Conservation (phyloP, 2,888 invertebrate species). For the Thymelicus sylvestris region DNA sequence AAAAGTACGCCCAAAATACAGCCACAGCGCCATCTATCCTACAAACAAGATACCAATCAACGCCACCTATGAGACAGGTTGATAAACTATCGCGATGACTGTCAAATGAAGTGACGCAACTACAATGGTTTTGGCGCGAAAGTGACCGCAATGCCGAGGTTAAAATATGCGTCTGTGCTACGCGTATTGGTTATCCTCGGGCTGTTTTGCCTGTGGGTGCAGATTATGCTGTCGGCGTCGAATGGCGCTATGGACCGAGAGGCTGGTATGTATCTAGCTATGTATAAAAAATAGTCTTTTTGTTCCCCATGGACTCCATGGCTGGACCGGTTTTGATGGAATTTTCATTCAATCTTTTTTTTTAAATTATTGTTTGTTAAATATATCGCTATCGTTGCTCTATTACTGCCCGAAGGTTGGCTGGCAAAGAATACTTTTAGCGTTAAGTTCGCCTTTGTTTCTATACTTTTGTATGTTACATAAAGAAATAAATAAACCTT, state of each 20-base stretch:
- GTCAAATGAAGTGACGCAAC: background rate
- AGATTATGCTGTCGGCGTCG: conserved; percentile 75
- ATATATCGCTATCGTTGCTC: no score
- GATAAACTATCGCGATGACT: background rate
- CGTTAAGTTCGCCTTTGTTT: no score
- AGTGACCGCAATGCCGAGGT: conserved; percentile 74
- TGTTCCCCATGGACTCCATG: no score
- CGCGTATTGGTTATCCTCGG: conserved; percentile 71
- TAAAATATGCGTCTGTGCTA: conserved; percentile 75
- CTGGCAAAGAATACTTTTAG: no score
- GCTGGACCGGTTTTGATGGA: no score
- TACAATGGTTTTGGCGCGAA: conserved; percentile 30
- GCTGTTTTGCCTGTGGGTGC: conserved; percentile 75
- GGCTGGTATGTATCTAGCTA: conserved; percentile 55
- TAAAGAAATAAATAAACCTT: no score
- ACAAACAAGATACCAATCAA: background rate
- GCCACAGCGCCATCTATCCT: conserved; percentile 41
- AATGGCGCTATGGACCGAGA: conserved; percentile 66
- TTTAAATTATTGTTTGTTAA: no score
- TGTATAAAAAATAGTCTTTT: no score
- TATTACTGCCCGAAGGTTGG: no score
- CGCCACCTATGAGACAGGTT: background rate
- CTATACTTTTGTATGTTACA: no score
- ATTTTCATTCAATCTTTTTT: no score
- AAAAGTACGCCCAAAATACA: background rate